Evolutionary conservation across 2,888 invertebrate species (phyloP), one percentile per base, ranked within the genome.

Genomic region (Clostera curtula): DNA sequence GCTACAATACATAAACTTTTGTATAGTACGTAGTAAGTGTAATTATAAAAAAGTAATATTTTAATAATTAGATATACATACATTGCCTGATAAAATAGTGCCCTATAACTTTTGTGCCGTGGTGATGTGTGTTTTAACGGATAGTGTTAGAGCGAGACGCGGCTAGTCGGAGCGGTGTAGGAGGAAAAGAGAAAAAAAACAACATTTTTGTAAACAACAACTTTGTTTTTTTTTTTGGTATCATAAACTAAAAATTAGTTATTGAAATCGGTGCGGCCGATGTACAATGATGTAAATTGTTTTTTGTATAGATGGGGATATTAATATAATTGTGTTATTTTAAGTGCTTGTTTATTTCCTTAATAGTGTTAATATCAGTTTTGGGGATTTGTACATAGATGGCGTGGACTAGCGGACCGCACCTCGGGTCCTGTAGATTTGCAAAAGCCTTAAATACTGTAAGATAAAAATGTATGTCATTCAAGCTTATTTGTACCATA

Each of bases 291-390:
- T 80, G 80, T 82, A 82, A 74, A 77, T 72, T 60, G n/a, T n/a
- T 72, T 72, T 76, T 75, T 79, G 76, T 79, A 79, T 71, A 82
- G 76, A 73, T 62, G 75, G 79, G 79, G 68, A 74, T 74, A 74
- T 77, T 77, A 75, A 77, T 79, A 79, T 79, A 79, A n/a, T n/a
- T 77, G 75, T 80, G 79, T 72, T 48, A 58, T 49, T 47, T 43
- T 49, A 55, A 56, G 56, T 56, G 58, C 29, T 71, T 67, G 69
- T 71, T 73, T 73, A 68, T 57, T 54, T 65, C 62, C 31, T 56
- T 55, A 59, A 50, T 49, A 50, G 55, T 50, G 51, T 56, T 64
- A 59, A 45, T 49, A 50, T 31, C 39, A 38, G 43, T 32, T 57
- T 58, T 58, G 58, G 61, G 50, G 51, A 44, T 54, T n/a, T 70